phyloP scores from a whole-genome alignment of 2,888 invertebrate species.

The Caenorhabditis afra region DNA sequence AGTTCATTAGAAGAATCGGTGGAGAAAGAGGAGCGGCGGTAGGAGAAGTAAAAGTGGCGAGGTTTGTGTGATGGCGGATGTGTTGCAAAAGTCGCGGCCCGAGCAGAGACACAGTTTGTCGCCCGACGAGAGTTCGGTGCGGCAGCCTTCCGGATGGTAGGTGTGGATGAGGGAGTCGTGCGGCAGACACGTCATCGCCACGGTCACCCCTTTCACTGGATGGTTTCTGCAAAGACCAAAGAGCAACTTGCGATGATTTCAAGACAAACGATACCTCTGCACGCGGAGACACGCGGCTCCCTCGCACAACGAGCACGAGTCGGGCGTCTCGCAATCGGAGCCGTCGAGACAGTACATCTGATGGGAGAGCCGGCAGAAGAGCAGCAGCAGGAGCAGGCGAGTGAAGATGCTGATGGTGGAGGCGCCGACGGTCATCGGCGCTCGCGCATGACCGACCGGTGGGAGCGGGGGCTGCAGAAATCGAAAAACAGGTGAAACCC shows the following conservation, averaged over 20 bases:
- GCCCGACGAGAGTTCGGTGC: slow-evolving; percentile 62
- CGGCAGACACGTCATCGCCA: slow-evolving; percentile 66
- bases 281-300: slow-evolving; percentile 69
- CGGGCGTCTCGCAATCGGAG: slow-evolving; percentile 59
- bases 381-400: slow-evolving; percentile 23
- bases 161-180: slow-evolving; percentile 67
- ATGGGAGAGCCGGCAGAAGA: slow-evolving; percentile 41
- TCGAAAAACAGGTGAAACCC: not conserved
- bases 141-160: slow-evolving; percentile 66
- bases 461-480: slow-evolving; percentile 13
- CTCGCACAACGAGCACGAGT: slow-evolving; percentile 65
- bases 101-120: slow-evolving; percentile 67
- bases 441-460: slow-evolving; percentile 44
- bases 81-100: slow-evolving; percentile 65
- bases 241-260: not conserved
- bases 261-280: slow-evolving; percentile 44
- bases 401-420: not conserved
- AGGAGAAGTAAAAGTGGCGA: slow-evolving; percentile 29
- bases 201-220: slow-evolving; percentile 50
- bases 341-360: slow-evolving; percentile 70
- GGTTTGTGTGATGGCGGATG: slow-evolving; percentile 15
- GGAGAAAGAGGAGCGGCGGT: slow-evolving; percentile 9
- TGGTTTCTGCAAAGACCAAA: slow-evolving; percentile 52
- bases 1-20: slow-evolving; percentile 1
- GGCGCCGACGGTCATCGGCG: slow-evolving; percentile 56